Base-by-base conservation (phyloP, 2,797 vertebrate genomes). In the Chromobotia macracanthus region DNA sequence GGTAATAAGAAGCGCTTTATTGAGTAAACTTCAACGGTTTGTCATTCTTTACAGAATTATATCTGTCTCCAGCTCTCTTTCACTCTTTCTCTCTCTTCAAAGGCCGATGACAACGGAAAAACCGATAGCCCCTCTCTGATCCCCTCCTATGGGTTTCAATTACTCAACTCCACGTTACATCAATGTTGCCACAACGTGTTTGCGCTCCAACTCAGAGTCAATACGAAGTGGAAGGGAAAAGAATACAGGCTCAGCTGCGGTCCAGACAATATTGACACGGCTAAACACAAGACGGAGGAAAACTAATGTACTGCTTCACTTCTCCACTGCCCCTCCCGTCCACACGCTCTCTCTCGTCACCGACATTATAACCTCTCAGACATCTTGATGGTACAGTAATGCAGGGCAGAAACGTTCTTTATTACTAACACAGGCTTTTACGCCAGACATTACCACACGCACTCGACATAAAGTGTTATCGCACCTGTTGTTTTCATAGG, bases 181-280 rank as follows among this genome's bases (percentile, higher is more conserved):
- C 84, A 82, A 80, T 86, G 84, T 82, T 83, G 79, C 86, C 74
- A 72, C 41, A 55, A 21, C 23, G 23, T 80, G 80, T 86, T 83
- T 84, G 78, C 28, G 38, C 46, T 75, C 56, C 51, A 69, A 66
- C 67, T 23, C 61, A 15, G 68, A 78, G 84, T 85, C 86, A 82
- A 86, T 85, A 82, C 63, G n/a, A 63, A 80, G 60, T 69, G 78
- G 66, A 69, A 65, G 25, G 72, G 66, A 72, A 53, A 48, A 82
- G 80, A 75, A 80, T 77, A 64, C 28, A 21, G 70, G 55, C 67
- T 61, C 72, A 75, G 80, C 76, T 60, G 65, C 61, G 66, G 80
- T 77, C 75, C 85, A 87, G 85, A 85, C 87, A 75, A 81, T 86
- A 87, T 85, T 77, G 86, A 87, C 85, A 86, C 3, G 66, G 67